Percentiles rank a stretch among this genome's conserved stretches.
These are phyloP conservation scores for Lordiphosa collinella DNA, from an alignment of 1,140 invertebrate genomes.

Conservation along the genomic window DNA sequence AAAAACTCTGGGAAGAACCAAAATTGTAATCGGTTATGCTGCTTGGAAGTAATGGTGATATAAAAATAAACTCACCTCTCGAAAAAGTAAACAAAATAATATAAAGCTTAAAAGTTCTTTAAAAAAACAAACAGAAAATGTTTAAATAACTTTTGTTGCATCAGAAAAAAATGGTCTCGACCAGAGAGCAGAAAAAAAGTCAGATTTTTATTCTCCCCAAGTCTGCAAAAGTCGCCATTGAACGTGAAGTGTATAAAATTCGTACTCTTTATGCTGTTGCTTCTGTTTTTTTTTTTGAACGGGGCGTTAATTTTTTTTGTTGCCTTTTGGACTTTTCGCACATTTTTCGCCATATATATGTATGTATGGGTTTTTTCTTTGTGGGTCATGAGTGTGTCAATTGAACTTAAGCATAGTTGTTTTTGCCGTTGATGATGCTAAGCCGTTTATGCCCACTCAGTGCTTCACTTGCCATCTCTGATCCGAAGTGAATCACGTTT, in stretches of 20 bases:
- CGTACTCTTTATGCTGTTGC: slow-evolving; percentile 10
- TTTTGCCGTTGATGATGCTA: slow-evolving; percentile 43
- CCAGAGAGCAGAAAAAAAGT: no score
- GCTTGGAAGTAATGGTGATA: no score
- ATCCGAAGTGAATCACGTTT: slow-evolving; percentile 20
- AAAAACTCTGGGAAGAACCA: no score
- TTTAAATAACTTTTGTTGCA: no score
- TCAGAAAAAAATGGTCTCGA: no score
- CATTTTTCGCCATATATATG: slow-evolving; percentile 20
- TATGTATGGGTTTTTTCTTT: slow-evolving; percentile 16
- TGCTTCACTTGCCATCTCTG: background rate
- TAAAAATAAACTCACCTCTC: no score
- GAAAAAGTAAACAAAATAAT: no score
- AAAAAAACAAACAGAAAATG: no score
- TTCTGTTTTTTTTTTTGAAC: slow-evolving; percentile 8
- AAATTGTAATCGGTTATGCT: no score
- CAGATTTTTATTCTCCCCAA: no score
- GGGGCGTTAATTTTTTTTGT: slow-evolving; percentile 45
- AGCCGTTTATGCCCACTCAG: slow-evolving; percentile 44
- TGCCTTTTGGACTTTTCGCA: slow-evolving; percentile 38
- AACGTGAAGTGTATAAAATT: slow-evolving; percentile 14
- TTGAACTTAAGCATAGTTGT: slow-evolving; percentile 13
- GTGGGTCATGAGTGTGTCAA: slow-evolving; percentile 45
- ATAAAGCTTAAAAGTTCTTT: no score
- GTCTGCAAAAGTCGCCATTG: background rate